A percentile compares a stretch with the other conserved stretches of the same genome.
Evolutionary conservation across 2,113 vertebrate genomes (phyloP).

Genomic region (Scytalopus superciliaris): DNA sequence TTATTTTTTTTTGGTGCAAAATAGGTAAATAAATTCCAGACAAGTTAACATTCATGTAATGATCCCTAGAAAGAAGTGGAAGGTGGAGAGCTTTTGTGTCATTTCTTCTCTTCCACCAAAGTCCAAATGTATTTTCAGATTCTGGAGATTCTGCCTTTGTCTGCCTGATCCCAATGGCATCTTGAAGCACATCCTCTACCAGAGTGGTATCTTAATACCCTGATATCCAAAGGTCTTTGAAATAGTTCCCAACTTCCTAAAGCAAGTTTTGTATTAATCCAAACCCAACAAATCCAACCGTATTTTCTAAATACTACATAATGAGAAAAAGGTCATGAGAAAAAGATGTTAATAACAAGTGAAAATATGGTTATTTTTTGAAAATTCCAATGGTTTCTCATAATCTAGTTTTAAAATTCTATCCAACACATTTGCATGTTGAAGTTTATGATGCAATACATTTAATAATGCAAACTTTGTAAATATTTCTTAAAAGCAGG

Average conservation of each 20-base stretch:
- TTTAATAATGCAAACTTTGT: background rate
- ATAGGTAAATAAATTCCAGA: background rate
- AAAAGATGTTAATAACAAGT: background rate
- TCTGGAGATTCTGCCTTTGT: background rate
- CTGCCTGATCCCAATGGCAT: background rate
- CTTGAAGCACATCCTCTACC: background rate
- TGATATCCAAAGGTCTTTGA: background rate
- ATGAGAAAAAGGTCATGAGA: too few relatives aligned
- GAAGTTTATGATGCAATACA: background rate
- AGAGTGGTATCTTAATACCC: background rate
- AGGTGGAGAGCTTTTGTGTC: background rate
- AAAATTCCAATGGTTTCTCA: background rate
- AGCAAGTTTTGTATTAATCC: background rate
- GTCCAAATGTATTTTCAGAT: background rate
- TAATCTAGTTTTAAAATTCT: background rate
- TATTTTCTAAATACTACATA: too few relatives aligned
- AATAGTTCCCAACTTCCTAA: background rate
- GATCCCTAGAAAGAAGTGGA: background rate
- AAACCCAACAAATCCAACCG: background rate
- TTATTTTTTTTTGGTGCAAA: background rate
- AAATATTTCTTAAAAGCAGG: background rate
- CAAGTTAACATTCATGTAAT: background rate
- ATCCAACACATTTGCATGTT: background rate
- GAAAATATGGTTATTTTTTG: background rate
- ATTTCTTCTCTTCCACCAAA: background rate